phyloP scores from a whole-genome alignment of 2,888 invertebrate genomes.

The Callyntrura guangdongensis region DNA sequence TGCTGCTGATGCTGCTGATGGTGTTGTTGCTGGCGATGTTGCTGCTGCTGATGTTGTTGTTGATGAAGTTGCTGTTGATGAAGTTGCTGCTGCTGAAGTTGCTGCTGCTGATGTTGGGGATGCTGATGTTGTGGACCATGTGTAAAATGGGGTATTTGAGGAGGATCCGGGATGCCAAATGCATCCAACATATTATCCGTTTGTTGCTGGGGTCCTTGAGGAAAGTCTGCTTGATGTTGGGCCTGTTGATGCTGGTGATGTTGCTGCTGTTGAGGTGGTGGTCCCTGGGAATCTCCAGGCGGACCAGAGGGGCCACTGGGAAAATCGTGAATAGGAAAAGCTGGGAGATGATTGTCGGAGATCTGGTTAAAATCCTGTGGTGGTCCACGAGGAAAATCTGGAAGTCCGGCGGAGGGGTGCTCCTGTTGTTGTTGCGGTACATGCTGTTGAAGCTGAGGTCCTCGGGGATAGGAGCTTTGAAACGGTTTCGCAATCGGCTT shows the following conservation, averaged over 20 bases:
- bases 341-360: conserved; percentile 45
- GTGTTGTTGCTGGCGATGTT: background rate
- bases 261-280: background rate
- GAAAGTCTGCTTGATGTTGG: conserved; percentile 52
- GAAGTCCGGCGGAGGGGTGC: conserved; percentile 23
- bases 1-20: conserved; percentile 17
- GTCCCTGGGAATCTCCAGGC: background rate
- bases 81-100: conserved; percentile 10
- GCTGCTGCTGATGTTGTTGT: conserved; percentile 11
- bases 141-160: conserved; percentile 64
- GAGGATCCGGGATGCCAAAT: conserved; percentile 72
- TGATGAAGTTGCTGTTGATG: background rate
- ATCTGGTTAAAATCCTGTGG: conserved; percentile 71
- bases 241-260: conserved; percentile 61
- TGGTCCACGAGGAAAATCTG: conserved; percentile 38
- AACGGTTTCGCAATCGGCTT: conserved; percentile 83
- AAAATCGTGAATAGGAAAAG: conserved; percentile 61
- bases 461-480: conserved; percentile 76
- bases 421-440: conserved; percentile 41
- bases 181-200: conserved; percentile 69
- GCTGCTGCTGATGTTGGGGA: background rate
- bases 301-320: conserved; percentile 71
- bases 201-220: conserved; percentile 55
- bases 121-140: conserved; percentile 33
- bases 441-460: conserved; percentile 26